A percentile compares a stretch with the other conserved stretches of the same genome.
These are phyloP conservation scores for Drosophila rufa DNA, from an alignment of 1,140 invertebrate genomes.

Conservation along the genomic window DNA sequence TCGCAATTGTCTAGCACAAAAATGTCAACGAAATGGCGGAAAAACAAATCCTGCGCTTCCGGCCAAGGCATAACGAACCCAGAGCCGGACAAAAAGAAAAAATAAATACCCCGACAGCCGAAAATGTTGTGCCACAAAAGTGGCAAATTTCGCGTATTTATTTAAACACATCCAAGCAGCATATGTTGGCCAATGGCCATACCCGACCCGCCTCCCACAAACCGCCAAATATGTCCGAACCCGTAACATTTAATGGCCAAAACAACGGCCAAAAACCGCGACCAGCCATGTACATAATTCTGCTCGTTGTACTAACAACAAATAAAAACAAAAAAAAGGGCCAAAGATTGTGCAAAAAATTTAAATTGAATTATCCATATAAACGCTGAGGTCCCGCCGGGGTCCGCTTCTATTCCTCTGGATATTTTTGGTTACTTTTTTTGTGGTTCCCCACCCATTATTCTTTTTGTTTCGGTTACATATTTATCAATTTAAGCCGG, in stretches of 20 bases:
- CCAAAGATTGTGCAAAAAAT: constrained; percentile 67
- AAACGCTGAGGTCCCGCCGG: constrained; percentile 69
- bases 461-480: constrained; percentile 40
- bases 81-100: constrained; percentile 7
- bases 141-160: constrained; percentile 81
- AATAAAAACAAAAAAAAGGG: constrained; percentile 42
- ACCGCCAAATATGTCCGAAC: constrained; percentile 54
- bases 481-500: constrained; percentile 80
- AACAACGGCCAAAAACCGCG: constrained; percentile 63
- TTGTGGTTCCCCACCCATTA: not conserved
- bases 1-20: constrained; percentile 66
- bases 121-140: constrained; percentile 66
- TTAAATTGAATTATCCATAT: constrained; percentile 82
- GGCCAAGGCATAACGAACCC: constrained; percentile 56
- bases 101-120: constrained; percentile 9
- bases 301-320: constrained; percentile 48
- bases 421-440: constrained; percentile 16
- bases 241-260: constrained; percentile 77
- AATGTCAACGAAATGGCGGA: constrained; percentile 80
- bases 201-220: constrained; percentile 11
- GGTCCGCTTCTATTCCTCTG: constrained; percentile 25
- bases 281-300: constrained; percentile 73
- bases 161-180: constrained; percentile 79
- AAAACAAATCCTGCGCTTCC: constrained; percentile 80
- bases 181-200: constrained; percentile 66